Percentiles rank a stretch among this genome's conserved stretches.
These are phyloP conservation scores for Pangasianodon gigas DNA, from an alignment of 2,113 vertebrate genomes.

Conservation along the genomic window DNA sequence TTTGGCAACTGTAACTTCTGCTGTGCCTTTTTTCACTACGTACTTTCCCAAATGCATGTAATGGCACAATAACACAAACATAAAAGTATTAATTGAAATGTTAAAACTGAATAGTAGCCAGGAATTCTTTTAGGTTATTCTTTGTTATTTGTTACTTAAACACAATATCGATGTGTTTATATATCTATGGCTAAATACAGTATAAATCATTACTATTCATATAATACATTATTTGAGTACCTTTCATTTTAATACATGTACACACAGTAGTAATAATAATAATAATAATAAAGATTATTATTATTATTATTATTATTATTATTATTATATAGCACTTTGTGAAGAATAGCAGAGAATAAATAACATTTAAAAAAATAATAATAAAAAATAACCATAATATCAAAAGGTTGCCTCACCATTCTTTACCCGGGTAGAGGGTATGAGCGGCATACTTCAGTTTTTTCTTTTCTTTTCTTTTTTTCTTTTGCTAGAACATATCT, in stretches of 20 bases:
- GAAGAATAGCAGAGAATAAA: background rate
- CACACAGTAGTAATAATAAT: background rate
- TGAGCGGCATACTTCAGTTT: too few species aligned
- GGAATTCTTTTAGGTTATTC: background rate
- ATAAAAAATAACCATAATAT: too few species aligned
- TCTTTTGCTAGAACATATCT: background rate
- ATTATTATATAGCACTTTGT: too few species aligned
- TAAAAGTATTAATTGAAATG: background rate
- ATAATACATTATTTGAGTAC: background rate
- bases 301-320: too few species aligned
- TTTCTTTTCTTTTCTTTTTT: too few species aligned
- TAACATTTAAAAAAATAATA: too few species aligned
- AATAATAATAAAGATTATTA: background rate
- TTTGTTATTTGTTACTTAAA: background rate
- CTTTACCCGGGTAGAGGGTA: too few species aligned
- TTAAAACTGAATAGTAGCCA: background rate
- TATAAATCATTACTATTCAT: background rate
- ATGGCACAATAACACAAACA: background rate
- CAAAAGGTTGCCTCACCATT: too few species aligned
- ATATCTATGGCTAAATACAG: background rate
- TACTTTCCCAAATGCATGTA: background rate
- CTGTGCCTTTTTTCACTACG: background rate
- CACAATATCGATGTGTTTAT: background rate
- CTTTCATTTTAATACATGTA: background rate
- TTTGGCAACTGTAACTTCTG: background rate